These are phyloP conservation scores for Bubalus kerabau DNA, from an alignment of 2,113 vertebrate species.

Conservation along the genomic window DNA sequence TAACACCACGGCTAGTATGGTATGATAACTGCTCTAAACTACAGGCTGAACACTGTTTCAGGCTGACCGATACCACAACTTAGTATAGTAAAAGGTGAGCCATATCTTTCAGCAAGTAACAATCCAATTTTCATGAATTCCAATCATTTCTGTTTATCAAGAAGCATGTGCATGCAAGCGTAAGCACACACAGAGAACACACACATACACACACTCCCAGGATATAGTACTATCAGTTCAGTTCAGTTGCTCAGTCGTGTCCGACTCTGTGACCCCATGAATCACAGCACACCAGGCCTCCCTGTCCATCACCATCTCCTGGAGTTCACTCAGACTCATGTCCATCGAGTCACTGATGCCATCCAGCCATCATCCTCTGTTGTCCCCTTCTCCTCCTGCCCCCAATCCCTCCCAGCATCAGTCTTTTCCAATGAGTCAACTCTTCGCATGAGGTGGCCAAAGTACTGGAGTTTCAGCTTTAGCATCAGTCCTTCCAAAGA, in stretches of 20 bases:
- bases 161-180: fast-evolving
- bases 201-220: not conserved
- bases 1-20: not conserved
- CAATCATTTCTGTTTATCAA: not conserved
- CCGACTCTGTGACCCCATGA: too few species aligned
- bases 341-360: fast-evolving
- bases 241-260: not conserved
- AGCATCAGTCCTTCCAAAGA: too few species aligned
- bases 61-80: not conserved
- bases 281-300: fast-evolving
- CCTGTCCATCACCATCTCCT: too few species aligned
- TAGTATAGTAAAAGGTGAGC: not conserved
- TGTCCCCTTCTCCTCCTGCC: too few species aligned
- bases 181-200: not conserved
- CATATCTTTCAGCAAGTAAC: not conserved
- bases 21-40: not conserved
- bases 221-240: not conserved
- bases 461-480: too few species aligned
- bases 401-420: too few species aligned
- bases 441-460: fast-evolving
- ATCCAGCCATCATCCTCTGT: too few species aligned
- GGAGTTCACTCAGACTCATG: too few species aligned
- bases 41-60: not conserved
- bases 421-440: too few species aligned
- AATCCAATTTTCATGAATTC: not conserved